Conservation (phyloP, 2,797 vertebrate genomes). For the Okamejei kenojei region DNA sequence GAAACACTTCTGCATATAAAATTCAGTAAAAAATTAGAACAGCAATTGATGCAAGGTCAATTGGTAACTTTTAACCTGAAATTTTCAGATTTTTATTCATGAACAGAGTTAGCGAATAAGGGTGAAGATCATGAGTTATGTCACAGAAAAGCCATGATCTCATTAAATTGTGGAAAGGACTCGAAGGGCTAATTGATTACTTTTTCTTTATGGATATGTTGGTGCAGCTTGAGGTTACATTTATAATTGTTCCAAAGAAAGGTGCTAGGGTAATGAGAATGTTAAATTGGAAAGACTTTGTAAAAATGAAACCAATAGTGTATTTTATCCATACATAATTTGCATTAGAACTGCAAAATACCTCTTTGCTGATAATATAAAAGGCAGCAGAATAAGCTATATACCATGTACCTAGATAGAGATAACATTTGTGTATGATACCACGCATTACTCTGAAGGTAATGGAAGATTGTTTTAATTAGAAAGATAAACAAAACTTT, state of each 20-base stretch:
- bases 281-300: not conserved
- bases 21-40: no score
- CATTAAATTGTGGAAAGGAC: no score
- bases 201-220: not conserved
- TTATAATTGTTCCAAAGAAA: not conserved
- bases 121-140: no score
- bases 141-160: no score
- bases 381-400: not conserved
- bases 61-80: no score
- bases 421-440: not conserved
- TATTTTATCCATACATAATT: not conserved
- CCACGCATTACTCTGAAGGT: not conserved
- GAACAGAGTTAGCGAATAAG: no score
- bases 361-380: not conserved
- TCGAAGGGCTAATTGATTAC: no score
- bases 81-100: no score
- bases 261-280: not conserved
- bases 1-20: no score
- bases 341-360: not conserved
- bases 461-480: slow-evolving; percentile 6
- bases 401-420: not conserved
- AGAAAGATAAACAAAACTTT: not conserved
- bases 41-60: no score
- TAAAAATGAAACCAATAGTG: not conserved
- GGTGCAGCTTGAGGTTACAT: not conserved